A percentile compares a stretch with the other conserved stretches of the same genome.
Conservation (phyloP, 1,140 invertebrate species). For the Drosophila orena region DNA sequence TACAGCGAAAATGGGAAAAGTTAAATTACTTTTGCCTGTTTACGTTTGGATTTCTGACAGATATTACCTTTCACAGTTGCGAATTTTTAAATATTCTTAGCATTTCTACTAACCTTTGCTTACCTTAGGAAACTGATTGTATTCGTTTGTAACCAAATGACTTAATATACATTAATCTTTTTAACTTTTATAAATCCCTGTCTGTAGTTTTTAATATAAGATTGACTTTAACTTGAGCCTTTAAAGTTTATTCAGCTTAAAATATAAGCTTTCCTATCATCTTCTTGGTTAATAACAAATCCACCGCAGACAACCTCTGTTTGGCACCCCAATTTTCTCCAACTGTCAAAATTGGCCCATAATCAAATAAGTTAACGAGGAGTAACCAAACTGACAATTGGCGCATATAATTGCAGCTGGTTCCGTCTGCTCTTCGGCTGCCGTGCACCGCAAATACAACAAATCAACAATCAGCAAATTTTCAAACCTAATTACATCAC, state of each 20-base stretch:
- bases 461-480: constrained; percentile 72
- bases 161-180: no score
- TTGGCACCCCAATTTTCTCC: constrained; percentile 1
- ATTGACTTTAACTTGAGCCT: not conserved
- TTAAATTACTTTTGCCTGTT: constrained; percentile 78
- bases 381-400: constrained; percentile 77
- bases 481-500: constrained; percentile 74
- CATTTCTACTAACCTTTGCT: no score
- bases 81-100: not conserved
- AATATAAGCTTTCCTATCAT: not conserved
- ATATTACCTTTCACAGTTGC: not conserved
- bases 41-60: constrained; percentile 23
- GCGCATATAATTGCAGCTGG: constrained; percentile 71
- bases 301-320: not conserved
- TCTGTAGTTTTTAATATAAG: not conserved
- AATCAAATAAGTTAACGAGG: constrained; percentile 79
- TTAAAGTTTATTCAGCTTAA: not conserved
- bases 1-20: constrained; percentile 65
- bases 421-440: constrained; percentile 1
- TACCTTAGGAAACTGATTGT: no score
- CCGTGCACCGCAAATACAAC: constrained; percentile 36
- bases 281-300: not conserved
- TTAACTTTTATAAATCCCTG: no score
- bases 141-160: no score
- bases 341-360: constrained; percentile 63